phyloP scores from a whole-genome alignment of 1,140 invertebrate species.

The Spodoptera frugiperda region DNA sequence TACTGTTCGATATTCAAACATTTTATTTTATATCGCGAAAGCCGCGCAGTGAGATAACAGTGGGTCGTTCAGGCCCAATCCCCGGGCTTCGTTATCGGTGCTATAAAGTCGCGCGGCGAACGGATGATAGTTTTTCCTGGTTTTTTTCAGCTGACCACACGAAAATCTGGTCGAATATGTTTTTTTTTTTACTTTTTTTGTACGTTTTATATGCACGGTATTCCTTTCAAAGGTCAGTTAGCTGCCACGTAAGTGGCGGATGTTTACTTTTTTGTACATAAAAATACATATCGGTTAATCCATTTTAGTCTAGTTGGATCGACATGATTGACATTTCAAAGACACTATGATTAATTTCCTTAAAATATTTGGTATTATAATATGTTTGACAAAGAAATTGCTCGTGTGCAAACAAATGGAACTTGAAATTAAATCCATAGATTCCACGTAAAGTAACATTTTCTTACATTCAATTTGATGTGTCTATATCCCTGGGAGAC shows the following conservation, averaged over 20 bases:
- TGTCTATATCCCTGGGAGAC: conserved; percentile 57
- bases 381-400: too few species aligned
- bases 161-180: conserved; percentile 56
- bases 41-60: conserved; percentile 33
- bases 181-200: conserved; percentile 33
- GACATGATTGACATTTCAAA: background rate
- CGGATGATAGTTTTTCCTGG: conserved; percentile 60
- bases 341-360: too few species aligned
- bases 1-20: conserved; percentile 8
- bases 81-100: conserved; percentile 57
- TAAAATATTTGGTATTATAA: too few species aligned
- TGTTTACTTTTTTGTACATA: conserved; percentile 7
- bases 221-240: conserved; percentile 43
- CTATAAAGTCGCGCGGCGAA: conserved; percentile 59
- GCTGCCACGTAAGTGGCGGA: conserved; percentile 29
- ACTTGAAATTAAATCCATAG: conserved; percentile 23
- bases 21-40: conserved; percentile 25
- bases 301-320: background rate
- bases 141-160: conserved; percentile 60
- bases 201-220: conserved; percentile 34
- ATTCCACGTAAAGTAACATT: conserved; percentile 30
- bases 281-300: background rate
- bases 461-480: conserved; percentile 39
- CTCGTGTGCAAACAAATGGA: background rate
- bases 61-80: conserved; percentile 28